These are phyloP conservation scores for Heliconius charithonia DNA, from an alignment of 2,888 invertebrate species.

Conservation along the genomic window DNA sequence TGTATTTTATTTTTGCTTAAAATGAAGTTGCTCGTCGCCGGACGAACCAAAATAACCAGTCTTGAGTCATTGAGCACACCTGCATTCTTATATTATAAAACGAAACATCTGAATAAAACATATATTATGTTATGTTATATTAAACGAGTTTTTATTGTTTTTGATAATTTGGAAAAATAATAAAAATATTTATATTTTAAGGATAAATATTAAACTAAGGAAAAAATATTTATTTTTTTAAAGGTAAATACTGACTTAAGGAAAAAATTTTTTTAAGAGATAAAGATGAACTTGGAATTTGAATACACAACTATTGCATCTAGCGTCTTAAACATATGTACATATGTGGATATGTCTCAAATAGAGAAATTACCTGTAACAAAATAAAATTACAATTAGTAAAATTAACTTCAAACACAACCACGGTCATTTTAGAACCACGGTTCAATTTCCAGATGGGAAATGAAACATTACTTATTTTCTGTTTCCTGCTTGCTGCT, in stretches of 20 bases:
- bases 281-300: background rate
- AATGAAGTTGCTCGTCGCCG: background rate
- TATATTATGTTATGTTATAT: background rate
- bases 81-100: constrained; percentile 24
- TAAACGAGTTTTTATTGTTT: background rate
- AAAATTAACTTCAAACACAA: background rate
- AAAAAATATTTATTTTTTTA: too few relatives aligned
- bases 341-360: background rate
- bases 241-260: too few relatives aligned
- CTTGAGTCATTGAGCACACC: constrained; percentile 29
- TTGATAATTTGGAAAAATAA: background rate
- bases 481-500: too few relatives aligned
- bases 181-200: background rate
- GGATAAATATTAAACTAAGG: background rate
- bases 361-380: constrained; percentile 10
- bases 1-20: background rate
- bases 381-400: background rate
- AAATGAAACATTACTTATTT: too few relatives aligned
- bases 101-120: background rate
- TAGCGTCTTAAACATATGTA: background rate
- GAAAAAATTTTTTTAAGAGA: background rate
- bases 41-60: constrained; percentile 16
- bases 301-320: background rate
- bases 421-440: too few relatives aligned
- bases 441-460: too few relatives aligned